These are phyloP conservation scores for Halichondria panicea DNA, from an alignment of 37 sponge, comb jelly and placozoan genomes.

Conservation along the genomic window DNA sequence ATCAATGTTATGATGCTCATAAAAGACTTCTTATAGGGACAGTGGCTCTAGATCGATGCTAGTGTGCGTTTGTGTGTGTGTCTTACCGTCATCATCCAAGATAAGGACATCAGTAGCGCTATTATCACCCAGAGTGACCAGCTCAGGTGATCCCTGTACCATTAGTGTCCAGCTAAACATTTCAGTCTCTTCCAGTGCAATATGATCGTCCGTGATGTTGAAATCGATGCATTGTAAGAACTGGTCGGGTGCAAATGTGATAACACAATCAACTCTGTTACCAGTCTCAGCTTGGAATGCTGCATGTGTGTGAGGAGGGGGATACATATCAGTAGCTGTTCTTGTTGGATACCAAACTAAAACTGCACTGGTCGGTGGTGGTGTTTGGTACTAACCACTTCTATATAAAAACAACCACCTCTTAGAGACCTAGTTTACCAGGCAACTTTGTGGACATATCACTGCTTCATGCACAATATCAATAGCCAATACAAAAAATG, in stretches of 20 bases:
- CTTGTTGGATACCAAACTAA: background rate
- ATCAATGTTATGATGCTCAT: no score
- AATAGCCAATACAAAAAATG: no score
- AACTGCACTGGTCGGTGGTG: background rate
- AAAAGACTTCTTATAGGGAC: no score
- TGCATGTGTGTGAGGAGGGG: constrained; percentile 6
- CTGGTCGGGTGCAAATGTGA: constrained; percentile 16
- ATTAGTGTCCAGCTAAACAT: constrained; percentile 4
- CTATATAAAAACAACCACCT: background rate
- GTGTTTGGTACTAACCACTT: no score
- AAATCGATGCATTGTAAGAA: constrained; percentile 9
- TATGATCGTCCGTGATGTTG: constrained; percentile 6
- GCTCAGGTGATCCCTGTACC: background rate
- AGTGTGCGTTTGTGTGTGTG: no score
- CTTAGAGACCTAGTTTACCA: no score
- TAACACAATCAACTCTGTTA: background rate
- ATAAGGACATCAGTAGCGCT: background rate
- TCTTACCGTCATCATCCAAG: constrained; percentile 36
- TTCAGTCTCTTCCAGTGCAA: constrained; percentile 25
- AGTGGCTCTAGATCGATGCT: no score
- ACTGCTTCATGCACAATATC: no score
- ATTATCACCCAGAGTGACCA: background rate
- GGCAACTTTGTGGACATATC: no score
- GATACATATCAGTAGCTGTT: background rate
- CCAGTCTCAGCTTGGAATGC: constrained; percentile 7